A percentile compares a stretch with the other conserved stretches of the same genome.
Conservation (phyloP, 1,140 invertebrate genomes). For the Diorhabda carinulata region DNA sequence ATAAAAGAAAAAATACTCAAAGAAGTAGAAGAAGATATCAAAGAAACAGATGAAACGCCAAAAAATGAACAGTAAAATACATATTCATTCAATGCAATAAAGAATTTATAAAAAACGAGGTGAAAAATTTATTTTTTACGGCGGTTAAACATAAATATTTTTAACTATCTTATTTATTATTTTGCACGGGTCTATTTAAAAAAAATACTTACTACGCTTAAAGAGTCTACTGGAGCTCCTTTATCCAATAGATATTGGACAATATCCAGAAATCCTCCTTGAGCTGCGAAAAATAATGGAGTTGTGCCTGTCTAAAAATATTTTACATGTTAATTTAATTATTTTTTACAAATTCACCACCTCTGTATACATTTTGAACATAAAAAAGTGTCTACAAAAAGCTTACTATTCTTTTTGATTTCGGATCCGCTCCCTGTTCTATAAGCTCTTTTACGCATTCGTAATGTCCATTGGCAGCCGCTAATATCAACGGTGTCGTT, state of each 20-base stretch:
- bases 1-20: slow-evolving; percentile 11
- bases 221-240: slow-evolving; percentile 72
- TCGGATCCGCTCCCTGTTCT: slow-evolving; percentile 84
- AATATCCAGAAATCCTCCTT: slow-evolving; percentile 83
- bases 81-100: too few species aligned
- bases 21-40: slow-evolving; percentile 1
- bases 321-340: too few species aligned
- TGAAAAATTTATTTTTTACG: too few species aligned
- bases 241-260: slow-evolving; percentile 71
- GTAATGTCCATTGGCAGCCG: slow-evolving; percentile 82
- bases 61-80: too few species aligned
- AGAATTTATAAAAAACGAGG: too few species aligned
- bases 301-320: slow-evolving; percentile 79
- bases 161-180: too few species aligned
- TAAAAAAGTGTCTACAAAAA: background rate
- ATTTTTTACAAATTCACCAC: too few species aligned
- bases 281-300: slow-evolving; percentile 86
- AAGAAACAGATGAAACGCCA: background rate
- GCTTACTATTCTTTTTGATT: slow-evolving; percentile 73
- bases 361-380: too few species aligned
- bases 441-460: slow-evolving; percentile 82
- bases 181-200: too few species aligned
- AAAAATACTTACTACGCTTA: slow-evolving; percentile 67
- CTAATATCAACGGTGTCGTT: slow-evolving; percentile 85
- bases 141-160: too few species aligned